Base-by-base conservation (phyloP, 2,888 invertebrate genomes). In the Drosophila villosipedis region DNA sequence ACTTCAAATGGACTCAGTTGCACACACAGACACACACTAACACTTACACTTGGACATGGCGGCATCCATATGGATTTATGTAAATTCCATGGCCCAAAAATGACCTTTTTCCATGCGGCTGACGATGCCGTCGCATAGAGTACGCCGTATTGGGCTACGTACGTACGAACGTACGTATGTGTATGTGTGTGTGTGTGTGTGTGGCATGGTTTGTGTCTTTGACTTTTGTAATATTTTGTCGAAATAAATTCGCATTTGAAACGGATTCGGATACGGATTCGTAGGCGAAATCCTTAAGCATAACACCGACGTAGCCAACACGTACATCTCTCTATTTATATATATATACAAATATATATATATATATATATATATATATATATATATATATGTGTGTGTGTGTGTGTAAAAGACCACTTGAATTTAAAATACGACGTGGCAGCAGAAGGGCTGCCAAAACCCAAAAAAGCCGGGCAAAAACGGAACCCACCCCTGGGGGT, bases 221-320 rank as follows among this genome's bases (percentile, higher is more conserved):
- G 92, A 91, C 92, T 92, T 92, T 91, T 89, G 89, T 92, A 91
- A 91, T 91, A 92, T 92, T 90, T 91, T 91, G 89, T 89, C 81
- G 85, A 71, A 90, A 92, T 92, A 91, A 92, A 91, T 91, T 91
- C 91, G 83, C 91, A 92, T 91, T 91, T 92, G 92, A 91, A 91
- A 92, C 89, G 91, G 92, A 92, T 90, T 92, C 82, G 84, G 92
- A 91, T 90, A 91, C 82, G 78, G 64, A 87, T 83, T 73, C 77
- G 70, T 78, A 89, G 91, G 88, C 91, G 92, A 92, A 92, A 91
- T 92, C 92, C 92, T 92, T 80, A 83, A 79, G 81, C 90, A 85
- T 71, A 77, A 79, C 85, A 89, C 68, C 76, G 76, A 81, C 75
- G 73, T 75, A 72, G 71, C 60, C 31, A 39, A 68, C 43, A 80